Base-by-base conservation (phyloP, 2,797 vertebrate genomes). In the Halcyon smyrnensis region DNA sequence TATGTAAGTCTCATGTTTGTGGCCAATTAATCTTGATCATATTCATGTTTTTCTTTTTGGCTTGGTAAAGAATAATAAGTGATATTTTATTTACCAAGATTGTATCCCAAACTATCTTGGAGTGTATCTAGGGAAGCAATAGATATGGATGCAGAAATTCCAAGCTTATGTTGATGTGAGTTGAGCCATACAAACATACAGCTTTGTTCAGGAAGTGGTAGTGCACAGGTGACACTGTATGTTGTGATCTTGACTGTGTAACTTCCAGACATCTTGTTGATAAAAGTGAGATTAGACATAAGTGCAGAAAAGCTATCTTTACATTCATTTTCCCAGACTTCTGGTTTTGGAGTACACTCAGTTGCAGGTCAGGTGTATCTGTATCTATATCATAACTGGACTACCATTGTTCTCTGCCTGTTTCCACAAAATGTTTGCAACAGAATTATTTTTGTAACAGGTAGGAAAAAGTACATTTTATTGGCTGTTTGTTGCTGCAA, bases 221-320 rank as follows among this genome's bases (percentile, higher is more conserved):
- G 3, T 32, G 6, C 9, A 23, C 16, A 50, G 12, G 32, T 62
- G 19, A 24, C 9, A 16, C 5, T 34, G 7, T 39, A 56, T 13
- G 3, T 37, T 53, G 11, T 74, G 17, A 51, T 46, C 12, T 54
- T 34, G 4, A 19, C 11, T 46, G 8, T 68, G 11, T 23, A 65
- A 18, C 17, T 57, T 89, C 43, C 50, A 64, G 54, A 46, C 1
- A 1, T 18, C 10, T 57, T 1, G 0, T 14, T 24, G 30, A 14
- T 54, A 70, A 74, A 73, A 43, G 14, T n/a, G 10, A n/a, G 3
- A 10, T 6, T 56, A 63, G 19, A 54, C 3, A 3, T 34, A 77
- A 67, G n/a, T n/a, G 39, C 18, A 73, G 8, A 54, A 69, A 76
- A 67, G 2, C 3, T 19, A 2, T 37, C 34, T 70, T 85, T 54